Conservation (phyloP, 2,113 vertebrate species). For the Salminus brasiliensis region DNA sequence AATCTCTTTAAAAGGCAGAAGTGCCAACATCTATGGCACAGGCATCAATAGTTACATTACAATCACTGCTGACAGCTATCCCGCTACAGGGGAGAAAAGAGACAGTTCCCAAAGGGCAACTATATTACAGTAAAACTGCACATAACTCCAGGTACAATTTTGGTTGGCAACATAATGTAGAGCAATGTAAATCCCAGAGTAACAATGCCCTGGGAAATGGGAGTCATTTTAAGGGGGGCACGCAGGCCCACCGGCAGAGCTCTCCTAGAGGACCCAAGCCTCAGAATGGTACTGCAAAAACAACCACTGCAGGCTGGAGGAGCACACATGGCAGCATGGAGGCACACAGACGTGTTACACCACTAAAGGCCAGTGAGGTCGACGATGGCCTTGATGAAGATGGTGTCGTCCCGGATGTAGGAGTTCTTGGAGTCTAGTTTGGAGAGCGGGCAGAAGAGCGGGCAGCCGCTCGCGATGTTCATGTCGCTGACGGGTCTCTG, state of each 20-base stretch:
- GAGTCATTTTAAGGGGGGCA: constrained; percentile 39
- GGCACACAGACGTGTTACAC: constrained; percentile 13
- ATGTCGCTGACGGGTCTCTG: constrained; percentile 92
- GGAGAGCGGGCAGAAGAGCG: constrained; percentile 91
- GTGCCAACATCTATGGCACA: constrained; percentile 48
- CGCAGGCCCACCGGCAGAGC: constrained; percentile 13
- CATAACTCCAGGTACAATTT: constrained; percentile 54
- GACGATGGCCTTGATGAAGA: constrained; percentile 98
- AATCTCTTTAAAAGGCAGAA: constrained; percentile 54
- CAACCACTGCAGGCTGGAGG: constrained; percentile 12
- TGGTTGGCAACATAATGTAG: constrained; percentile 52
- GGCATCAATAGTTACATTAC: constrained; percentile 52
- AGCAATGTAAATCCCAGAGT: constrained; percentile 23
- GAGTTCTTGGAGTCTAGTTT: constrained; percentile 92
- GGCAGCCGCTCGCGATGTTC: constrained; percentile 98
- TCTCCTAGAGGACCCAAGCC: constrained; percentile 36
- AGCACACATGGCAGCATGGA: neutral
- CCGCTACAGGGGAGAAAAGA: constrained; percentile 37
- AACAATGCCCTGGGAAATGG: constrained; percentile 32
- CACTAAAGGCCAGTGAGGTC: constrained; percentile 91
- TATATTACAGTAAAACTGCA: constrained; percentile 53
- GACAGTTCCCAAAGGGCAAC: constrained; percentile 36
- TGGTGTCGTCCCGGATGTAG: constrained; percentile 92
- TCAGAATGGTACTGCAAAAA: constrained; percentile 24
- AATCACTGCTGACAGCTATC: constrained; percentile 58